A percentile compares a stretch with the other conserved stretches of the same genome.
phyloP scores from a whole-genome alignment of 2,113 vertebrate genomes.

The Collichthys lucidus region DNA sequence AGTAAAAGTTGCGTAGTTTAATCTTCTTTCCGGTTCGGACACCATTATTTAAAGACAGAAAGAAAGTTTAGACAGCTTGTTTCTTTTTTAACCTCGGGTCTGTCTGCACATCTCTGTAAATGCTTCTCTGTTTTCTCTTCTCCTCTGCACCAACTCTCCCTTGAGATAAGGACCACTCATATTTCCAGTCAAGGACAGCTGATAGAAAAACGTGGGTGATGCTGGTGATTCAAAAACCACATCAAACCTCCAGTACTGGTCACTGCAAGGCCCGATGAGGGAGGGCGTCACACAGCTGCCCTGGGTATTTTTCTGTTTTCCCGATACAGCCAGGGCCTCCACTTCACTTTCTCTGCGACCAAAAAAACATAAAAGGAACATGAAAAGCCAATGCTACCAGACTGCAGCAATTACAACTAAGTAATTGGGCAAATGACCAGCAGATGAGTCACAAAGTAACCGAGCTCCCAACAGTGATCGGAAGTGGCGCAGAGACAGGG shows the following conservation, averaged over 20 bases:
- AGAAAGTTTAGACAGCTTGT: slow-evolving; percentile 40
- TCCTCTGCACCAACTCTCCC: slow-evolving; percentile 33
- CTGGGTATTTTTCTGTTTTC: slow-evolving; percentile 41
- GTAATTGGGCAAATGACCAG: slow-evolving; percentile 72
- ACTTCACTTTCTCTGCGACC: slow-evolving; percentile 72
- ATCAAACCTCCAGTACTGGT: slow-evolving; percentile 56
- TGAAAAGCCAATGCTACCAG: slow-evolving; percentile 73
- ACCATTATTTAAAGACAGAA: slow-evolving; percentile 36
- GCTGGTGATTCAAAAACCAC: slow-evolving; percentile 66
- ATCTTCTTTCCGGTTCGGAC: not conserved
- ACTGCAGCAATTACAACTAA: slow-evolving; percentile 77
- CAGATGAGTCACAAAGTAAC: slow-evolving; percentile 78
- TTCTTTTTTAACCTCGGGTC: slow-evolving; percentile 33
- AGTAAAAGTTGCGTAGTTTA: not conserved
- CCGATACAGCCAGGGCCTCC: slow-evolving; percentile 44
- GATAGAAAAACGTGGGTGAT: slow-evolving; percentile 45
- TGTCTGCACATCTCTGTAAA: slow-evolving; percentile 50
- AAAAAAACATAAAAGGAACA: slow-evolving; percentile 78
- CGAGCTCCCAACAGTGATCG: slow-evolving; percentile 30
- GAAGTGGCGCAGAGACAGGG: slow-evolving; percentile 19
- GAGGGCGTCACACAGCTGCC: slow-evolving; percentile 53
- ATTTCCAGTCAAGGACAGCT: slow-evolving; percentile 65
- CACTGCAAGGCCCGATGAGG: slow-evolving; percentile 8
- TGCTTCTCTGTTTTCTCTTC: slow-evolving; percentile 51
- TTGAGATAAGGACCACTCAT: slow-evolving; percentile 59